Evolutionary conservation across 2,888 invertebrate species (phyloP).

Genomic region (Aporophyla nigra): DNA sequence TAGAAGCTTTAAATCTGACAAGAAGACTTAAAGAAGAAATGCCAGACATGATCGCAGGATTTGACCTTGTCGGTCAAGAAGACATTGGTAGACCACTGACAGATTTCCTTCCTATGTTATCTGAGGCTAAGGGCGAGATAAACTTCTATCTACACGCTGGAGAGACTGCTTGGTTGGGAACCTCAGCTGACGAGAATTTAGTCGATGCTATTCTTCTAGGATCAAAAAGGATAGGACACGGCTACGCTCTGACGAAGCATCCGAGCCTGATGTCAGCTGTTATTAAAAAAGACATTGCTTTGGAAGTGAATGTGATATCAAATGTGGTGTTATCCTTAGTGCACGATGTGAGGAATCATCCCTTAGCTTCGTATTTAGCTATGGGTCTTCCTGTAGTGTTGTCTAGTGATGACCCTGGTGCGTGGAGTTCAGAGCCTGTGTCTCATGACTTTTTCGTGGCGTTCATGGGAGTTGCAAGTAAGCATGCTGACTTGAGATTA

Average conservation of each 20-base stretch:
- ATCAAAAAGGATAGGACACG: slow-evolving; percentile 95
- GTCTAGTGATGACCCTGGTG: slow-evolving; percentile 95
- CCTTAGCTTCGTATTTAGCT: slow-evolving; percentile 92
- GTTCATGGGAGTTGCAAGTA: slow-evolving; percentile 94
- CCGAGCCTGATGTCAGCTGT: slow-evolving; percentile 91
- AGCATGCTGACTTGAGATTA: slow-evolving; percentile 92
- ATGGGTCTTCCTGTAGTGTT: slow-evolving; percentile 93
- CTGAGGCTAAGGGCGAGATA: slow-evolving; percentile 87
- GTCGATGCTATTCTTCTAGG: slow-evolving; percentile 94
- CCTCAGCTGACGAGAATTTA: slow-evolving; percentile 93
- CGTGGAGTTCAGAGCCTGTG: slow-evolving; percentile 94
- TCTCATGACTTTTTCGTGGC: slow-evolving; percentile 95
- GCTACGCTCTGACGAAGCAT: slow-evolving; percentile 94
- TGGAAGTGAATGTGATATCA: slow-evolving; percentile 95
- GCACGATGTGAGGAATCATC: slow-evolving; percentile 94
- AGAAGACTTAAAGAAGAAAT: slow-evolving; percentile 84
- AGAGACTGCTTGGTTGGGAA: slow-evolving; percentile 94
- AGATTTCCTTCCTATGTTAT: slow-evolving; percentile 91
- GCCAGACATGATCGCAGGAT: slow-evolving; percentile 94
- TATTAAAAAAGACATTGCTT: slow-evolving; percentile 91
- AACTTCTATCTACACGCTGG: slow-evolving; percentile 95
- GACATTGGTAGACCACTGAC: slow-evolving; percentile 92
- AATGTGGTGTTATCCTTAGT: slow-evolving; percentile 94
- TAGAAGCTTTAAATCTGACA: slow-evolving; percentile 81
- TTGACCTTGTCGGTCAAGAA: slow-evolving; percentile 96